Base-by-base conservation (phyloP, 2,113 vertebrate genomes). In the Chaetops frenatus region DNA sequence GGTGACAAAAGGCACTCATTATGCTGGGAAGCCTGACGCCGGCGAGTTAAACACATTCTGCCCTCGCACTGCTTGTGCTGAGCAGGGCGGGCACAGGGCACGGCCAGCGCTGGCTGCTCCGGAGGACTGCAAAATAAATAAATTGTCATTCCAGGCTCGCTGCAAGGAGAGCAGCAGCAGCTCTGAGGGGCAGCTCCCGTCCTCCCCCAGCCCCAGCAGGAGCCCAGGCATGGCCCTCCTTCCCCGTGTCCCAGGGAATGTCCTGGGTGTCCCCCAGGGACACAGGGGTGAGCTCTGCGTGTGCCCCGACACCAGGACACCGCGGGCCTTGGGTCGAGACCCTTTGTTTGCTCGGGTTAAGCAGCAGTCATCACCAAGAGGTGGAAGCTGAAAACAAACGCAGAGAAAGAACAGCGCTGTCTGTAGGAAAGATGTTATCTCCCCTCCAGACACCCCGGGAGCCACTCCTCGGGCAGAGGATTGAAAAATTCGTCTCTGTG, bases 281-380 rank as follows among this genome's bases (percentile, higher is more conserved):
- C 42, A 16, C 42, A 16, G 42, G 42, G 42, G 42, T 42, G 42
- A 42, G 42, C 44, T 19, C 57, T 15, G 8, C 1, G 1, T 3
- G 35, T 15, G 44, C 33, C 6, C 12, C 3, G 7, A 2, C 38
- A 14, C 53, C 15, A 19, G 50, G 13, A 13, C 62, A 18, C 9
- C 24, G 0, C 9, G 1, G 12, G 1, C 20, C 24, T 10, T 1
- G 5, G 10, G 1, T 4, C n/a, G 1, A 4, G 19, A 4, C 22
- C 2, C 2, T 44, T 2, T 2, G 11, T 31, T 14, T 11, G 17
- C 21, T 53, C 19, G 7, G 1, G 16, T 33, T 7, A 5, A 53
- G 42, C 0, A 54, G 24, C 65, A 71, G 12, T 12, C 36, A 48
- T 10, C 47, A 12, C 27, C 65, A 21, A 50, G 56, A 2, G 80